Evolutionary conservation across 2,797 vertebrate species (phyloP).

Genomic region (Psittacula echo): DNA sequence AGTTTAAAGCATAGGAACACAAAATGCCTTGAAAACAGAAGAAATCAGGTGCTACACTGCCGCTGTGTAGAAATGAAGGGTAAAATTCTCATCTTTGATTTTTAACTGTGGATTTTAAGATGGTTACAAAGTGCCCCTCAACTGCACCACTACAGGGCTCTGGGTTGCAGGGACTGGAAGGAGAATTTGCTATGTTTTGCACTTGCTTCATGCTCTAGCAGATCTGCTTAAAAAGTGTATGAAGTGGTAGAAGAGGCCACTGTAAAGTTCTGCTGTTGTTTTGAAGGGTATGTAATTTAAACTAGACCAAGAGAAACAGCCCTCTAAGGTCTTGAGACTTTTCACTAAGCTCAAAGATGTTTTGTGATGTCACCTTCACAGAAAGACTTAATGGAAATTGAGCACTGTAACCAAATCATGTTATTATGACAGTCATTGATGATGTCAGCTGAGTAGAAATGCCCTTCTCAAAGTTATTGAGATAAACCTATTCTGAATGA

Average conservation of each 20-base stretch:
- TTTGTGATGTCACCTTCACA: background rate
- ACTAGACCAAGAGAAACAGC: background rate
- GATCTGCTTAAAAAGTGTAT: background rate
- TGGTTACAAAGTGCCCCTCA: background rate
- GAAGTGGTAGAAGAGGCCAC: background rate
- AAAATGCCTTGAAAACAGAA: conserved; percentile 19
- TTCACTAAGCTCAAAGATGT: background rate
- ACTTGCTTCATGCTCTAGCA: background rate
- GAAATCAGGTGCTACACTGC: conserved; percentile 42
- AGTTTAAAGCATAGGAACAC: conserved; percentile 77
- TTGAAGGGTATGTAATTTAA: background rate
- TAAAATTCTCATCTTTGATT: conserved; percentile 29
- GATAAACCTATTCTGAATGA: background rate
- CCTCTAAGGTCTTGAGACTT: background rate
- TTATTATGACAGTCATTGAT: background rate
- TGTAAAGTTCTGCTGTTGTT: background rate
- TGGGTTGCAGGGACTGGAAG: background rate
- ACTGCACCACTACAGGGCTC: background rate
- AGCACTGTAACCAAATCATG: background rate
- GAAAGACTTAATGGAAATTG: background rate
- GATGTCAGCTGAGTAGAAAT: background rate
- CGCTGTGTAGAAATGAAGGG: conserved; percentile 27
- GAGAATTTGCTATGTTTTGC: background rate
- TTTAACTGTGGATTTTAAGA: conserved; percentile 26
- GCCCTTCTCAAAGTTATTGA: background rate